Evolutionary conservation across 2,113 vertebrate species (phyloP), one percentile per base, ranked within the genome.

Genomic region (Cavia aperea): DNA sequence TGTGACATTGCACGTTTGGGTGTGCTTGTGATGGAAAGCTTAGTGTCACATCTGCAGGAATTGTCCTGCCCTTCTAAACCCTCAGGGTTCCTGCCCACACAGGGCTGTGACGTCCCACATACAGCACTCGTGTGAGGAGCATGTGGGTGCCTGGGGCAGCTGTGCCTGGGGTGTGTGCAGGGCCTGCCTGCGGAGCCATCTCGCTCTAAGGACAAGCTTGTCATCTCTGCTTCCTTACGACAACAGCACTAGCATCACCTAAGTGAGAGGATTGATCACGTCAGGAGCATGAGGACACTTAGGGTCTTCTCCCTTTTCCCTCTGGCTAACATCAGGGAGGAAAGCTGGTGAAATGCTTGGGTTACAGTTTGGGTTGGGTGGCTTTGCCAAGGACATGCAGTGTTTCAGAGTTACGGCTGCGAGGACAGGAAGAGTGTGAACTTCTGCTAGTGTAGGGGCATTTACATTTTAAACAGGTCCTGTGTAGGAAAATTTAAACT

Each of bases 391-490:
- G 26, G 68, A 33, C 93, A 33, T 11, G 6, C 33, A 29, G 7
- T 56, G 31, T 77, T 70, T 81, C 65, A 94, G 62, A 43, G 43
- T 89, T 79, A n/a, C 0, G 16, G 1, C 62, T 12, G 7, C 31
- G 31, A 81, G 36, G 31, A 90, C 84, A 79, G 75, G 46, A 86
- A 90, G 70, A 88, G 36, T 86, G 86, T 92, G 72, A 46, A 49
- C 81, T 90, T 81, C 84, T 19, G 65, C 31, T 54, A 60, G n/a
- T 51, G 15, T 85, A 84, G 88, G 23, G 89, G 19, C 62, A 88
- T 87, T 51, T 92, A 4, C 31, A 79, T 81, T 87, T 91, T 95
- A 85, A 91, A 62, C 21, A 72, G 54, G 49, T 93, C 4, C 29
- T 5, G 36, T 43, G 82, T 68, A 18, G 51, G 54, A 94, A 95